Base-by-base conservation (phyloP, 2,113 vertebrate genomes). In the Ornithorhynchus anatinus region DNA sequence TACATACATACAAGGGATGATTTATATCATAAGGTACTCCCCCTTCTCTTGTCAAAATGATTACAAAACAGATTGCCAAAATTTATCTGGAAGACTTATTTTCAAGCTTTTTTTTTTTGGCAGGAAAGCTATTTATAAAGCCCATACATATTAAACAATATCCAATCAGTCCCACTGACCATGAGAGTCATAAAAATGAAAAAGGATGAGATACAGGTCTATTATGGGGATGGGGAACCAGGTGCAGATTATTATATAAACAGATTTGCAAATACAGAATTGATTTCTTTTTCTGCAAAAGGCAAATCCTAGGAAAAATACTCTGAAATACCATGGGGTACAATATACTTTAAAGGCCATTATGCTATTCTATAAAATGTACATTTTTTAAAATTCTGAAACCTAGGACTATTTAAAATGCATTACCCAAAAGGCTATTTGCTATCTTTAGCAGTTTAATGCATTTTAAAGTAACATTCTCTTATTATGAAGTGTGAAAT, bases 401-500 rank as follows among this genome's bases (percentile, higher is more conserved):
- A 71, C 72, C 50, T 50, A 22, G 77, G 62, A 73, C 77, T 88
- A 85, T 81, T 86, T 87, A 79, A 88, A 80, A 85, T 75, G 68
- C 44, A 76, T 89, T 89, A 85, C 68, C 63, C 20, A 6, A 79
- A 79, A 80, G 64, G 51, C 87, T 87, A 84, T 80, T 86, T 89
- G 69, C 79, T 84, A 36, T 87, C 79, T 89, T 89, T 84, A 86
- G 64, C 71, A 82, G 48, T 39, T 82, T 84, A 81, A 84, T 88
- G 63, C 81, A 89, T 88, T 91, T 88, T 87, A 88, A 88, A 82
- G 61, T 69, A 89, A 88, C 43, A 79, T 52, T 79, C 39, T 62
- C 52, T 10, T 61, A 72, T 86, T 89, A 77, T 62, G 56, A 79
- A 85, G 80, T 77, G 72, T 78, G 80, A 84, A 91, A 89, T 88